These are phyloP conservation scores for Rhodophaea formosa DNA, from an alignment of 2,888 invertebrate species.

Conservation along the genomic window DNA sequence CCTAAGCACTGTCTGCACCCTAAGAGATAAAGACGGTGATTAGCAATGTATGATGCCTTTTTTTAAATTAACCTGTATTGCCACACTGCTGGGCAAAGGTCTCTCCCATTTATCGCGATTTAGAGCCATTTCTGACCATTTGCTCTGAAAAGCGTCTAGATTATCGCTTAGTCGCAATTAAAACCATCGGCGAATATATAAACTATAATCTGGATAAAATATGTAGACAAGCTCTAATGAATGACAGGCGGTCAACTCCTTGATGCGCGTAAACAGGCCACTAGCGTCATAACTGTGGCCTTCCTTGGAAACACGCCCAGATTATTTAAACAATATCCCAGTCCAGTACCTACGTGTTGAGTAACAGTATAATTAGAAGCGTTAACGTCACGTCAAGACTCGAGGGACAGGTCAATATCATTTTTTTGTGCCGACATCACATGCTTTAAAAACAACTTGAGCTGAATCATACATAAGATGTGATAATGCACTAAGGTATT, in stretches of 20 bases:
- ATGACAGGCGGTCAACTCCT: neutral
- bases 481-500: neutral
- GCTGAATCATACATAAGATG: neutral
- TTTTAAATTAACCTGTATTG: too few species aligned
- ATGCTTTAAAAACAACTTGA: conserved; percentile 7
- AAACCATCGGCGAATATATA: too few species aligned
- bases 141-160: too few species aligned
- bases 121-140: too few species aligned
- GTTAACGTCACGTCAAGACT: conserved; percentile 14
- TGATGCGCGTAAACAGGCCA: conserved; percentile 35
- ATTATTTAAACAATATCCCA: conserved; percentile 42
- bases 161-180: too few species aligned
- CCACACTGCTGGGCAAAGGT: too few species aligned
- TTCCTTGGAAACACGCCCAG: conserved; percentile 60
- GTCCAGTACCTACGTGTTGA: conserved; percentile 19
- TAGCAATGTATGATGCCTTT: too few species aligned
- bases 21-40: too few species aligned
- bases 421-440: neutral
- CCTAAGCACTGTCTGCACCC: too few species aligned
- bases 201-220: too few species aligned
- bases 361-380: conserved; percentile 16
- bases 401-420: conserved; percentile 2
- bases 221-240: neutral
- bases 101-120: too few species aligned
- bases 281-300: conserved; percentile 43